These are phyloP conservation scores for Potorous gilbertii DNA, from an alignment of 2,797 vertebrate species.

Conservation along the genomic window DNA sequence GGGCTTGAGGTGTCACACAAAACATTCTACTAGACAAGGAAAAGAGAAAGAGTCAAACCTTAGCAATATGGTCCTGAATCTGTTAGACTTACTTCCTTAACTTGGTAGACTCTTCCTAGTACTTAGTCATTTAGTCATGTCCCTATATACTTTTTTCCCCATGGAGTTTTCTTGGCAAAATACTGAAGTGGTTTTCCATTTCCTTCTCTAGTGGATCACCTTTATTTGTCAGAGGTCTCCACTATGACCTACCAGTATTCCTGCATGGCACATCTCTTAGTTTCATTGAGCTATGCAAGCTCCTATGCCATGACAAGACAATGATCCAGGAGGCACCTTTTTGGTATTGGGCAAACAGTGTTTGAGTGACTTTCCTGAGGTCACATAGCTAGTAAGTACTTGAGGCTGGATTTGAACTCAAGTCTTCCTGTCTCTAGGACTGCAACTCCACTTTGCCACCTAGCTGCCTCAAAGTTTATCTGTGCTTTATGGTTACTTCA, in stretches of 20 bases:
- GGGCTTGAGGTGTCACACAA: neutral
- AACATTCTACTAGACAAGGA: neutral
- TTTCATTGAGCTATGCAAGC: too few relatives aligned
- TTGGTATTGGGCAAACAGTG: too few relatives aligned
- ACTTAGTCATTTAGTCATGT: neutral
- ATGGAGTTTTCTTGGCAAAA: neutral
- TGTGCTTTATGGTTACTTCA: too few relatives aligned
- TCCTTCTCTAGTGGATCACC: too few relatives aligned
- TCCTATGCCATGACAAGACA: too few relatives aligned
- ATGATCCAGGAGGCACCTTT: too few relatives aligned
- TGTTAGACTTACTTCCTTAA: neutral
- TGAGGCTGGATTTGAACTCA: neutral
- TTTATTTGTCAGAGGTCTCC: neutral
- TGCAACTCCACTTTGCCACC: neutral
- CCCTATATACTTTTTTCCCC: neutral
- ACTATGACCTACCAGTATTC: neutral
- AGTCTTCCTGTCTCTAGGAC: too few relatives aligned
- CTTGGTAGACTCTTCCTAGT: neutral
- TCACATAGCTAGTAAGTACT: too few relatives aligned
- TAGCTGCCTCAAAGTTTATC: neutral
- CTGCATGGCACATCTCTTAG: too few relatives aligned
- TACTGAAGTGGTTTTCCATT: neutral
- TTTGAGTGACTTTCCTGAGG: too few relatives aligned
- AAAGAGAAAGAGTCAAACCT: neutral
- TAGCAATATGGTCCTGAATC: neutral